Percentiles rank a stretch among this genome's conserved stretches.
These are phyloP conservation scores for Pogonomyrmex californicus DNA, from an alignment of 1,140 invertebrate species.

Conservation along the genomic window DNA sequence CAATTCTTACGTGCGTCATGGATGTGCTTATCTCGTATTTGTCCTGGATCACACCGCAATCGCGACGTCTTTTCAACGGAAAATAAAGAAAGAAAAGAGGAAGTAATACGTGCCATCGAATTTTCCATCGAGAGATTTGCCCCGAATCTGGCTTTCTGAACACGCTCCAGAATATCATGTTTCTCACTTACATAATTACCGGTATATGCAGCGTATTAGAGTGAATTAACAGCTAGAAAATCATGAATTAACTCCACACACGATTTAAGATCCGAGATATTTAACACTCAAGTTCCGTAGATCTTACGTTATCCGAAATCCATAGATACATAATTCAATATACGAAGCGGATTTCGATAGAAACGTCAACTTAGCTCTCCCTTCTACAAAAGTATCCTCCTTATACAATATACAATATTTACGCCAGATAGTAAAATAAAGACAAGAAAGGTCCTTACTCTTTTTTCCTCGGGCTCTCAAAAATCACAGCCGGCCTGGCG, in stretches of 20 bases:
- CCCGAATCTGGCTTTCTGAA: not conserved
- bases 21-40: slow-evolving; percentile 55
- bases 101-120: not conserved
- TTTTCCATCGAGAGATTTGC: not conserved
- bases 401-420: not conserved
- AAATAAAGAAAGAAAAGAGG: not conserved
- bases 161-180: not conserved
- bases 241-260: not conserved
- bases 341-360: not conserved
- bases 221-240: not conserved
- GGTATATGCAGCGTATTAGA: not conserved
- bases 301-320: too few species aligned
- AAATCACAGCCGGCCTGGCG: not conserved
- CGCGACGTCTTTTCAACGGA: not conserved
- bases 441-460: slow-evolving; percentile 9
- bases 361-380: not conserved
- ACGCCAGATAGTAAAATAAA: not conserved
- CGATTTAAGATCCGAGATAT: not conserved
- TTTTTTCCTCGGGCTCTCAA: not conserved
- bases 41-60: slow-evolving; percentile 25
- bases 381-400: not conserved
- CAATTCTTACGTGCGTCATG: slow-evolving; percentile 32
- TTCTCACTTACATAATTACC: not conserved
- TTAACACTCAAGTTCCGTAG: too few species aligned
- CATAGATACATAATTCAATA: not conserved